Base-by-base conservation (phyloP, 2,888 invertebrate species). In the Neocrepidodera transversa region DNA sequence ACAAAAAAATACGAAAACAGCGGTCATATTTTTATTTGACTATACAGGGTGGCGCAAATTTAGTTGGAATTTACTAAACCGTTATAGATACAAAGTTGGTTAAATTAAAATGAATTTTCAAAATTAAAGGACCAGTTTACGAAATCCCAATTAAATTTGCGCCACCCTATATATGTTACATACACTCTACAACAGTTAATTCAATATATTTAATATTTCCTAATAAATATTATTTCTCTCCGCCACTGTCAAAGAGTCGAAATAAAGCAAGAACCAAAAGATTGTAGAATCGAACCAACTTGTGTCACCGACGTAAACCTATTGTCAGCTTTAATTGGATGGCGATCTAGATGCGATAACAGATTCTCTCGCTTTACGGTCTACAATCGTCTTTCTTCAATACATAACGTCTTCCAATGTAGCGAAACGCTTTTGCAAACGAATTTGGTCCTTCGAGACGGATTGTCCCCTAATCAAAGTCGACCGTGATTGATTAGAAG, bases 271-370 rank as follows among this genome's bases (percentile, higher is more conserved):
- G 47, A 60, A 61, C 42, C 52, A 35, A 43, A 58, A 58, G 43
- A 62, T 45, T 38, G 35, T 43, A 49, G 56, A 67, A 64, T 64
- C 60, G 38, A 59, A 53, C 63, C 62, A 72, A 77, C 74, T 78
- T 75, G 78, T 79, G 79, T 79, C 78, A 78, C 76, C 75, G 70
- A 76, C 74, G 76, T 79, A 78, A 79, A 79, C 78, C 79, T 74
- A 81, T 80, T 81, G 80, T 81, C 80, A 79, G 79, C 80, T 79
- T 81, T 81, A 80, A 81, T 81, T 80, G 81, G 80, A 80, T 80
- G 76, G 80, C 78, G 81, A 81, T 81, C 79, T 76, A 68, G 72
- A 64, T 55, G 63, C 71, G 79, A 79, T 79, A 79, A 79, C 77
- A 67, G 63, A 66, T 66, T 61, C 70, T 59, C 64, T 62, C 65